These are phyloP conservation scores for Xenopus laevis DNA, from an alignment of 2,113 vertebrate species.

Conservation along the genomic window DNA sequence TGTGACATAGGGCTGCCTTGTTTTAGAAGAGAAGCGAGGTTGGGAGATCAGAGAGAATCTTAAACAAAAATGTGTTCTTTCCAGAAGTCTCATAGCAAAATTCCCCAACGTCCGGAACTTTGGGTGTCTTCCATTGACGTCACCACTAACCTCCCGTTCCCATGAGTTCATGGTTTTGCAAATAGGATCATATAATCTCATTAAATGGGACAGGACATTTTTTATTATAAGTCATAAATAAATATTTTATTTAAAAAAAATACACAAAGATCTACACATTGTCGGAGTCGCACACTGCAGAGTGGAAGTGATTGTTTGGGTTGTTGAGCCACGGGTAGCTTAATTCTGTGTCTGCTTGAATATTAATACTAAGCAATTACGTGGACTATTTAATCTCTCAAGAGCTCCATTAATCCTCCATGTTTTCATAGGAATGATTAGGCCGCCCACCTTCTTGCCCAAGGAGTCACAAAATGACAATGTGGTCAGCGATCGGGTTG, in stretches of 20 bases:
- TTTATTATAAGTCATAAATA: slow-evolving; percentile 10
- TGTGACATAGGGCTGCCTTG: too few species aligned
- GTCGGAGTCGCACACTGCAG: not conserved
- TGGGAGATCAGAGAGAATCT: too few species aligned
- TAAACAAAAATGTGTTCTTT: too few species aligned
- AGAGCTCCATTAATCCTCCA: not conserved
- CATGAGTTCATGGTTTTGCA: slow-evolving; percentile 33
- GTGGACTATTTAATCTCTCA: not conserved
- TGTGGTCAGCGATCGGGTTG: not conserved
- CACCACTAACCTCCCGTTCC: slow-evolving; percentile 5
- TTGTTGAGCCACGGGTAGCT: not conserved
- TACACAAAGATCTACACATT: not conserved
- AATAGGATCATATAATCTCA: slow-evolving; percentile 28
- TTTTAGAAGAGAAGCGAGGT: too few species aligned
- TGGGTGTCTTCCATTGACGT: not conserved
- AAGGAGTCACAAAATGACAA: not conserved
- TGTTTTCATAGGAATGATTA: slow-evolving; percentile 18
- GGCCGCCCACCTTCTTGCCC: not conserved
- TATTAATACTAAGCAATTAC: slow-evolving; percentile 19
- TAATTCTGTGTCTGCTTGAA: slow-evolving; percentile 7
- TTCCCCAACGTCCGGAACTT: not conserved
- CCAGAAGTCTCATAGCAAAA: too few species aligned
- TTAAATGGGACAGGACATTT: slow-evolving; percentile 10
- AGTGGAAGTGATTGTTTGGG: not conserved
- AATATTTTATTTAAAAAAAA: slow-evolving; percentile 13